Base-by-base conservation (phyloP, 2,113 vertebrate genomes). In the Axis porcinus region DNA sequence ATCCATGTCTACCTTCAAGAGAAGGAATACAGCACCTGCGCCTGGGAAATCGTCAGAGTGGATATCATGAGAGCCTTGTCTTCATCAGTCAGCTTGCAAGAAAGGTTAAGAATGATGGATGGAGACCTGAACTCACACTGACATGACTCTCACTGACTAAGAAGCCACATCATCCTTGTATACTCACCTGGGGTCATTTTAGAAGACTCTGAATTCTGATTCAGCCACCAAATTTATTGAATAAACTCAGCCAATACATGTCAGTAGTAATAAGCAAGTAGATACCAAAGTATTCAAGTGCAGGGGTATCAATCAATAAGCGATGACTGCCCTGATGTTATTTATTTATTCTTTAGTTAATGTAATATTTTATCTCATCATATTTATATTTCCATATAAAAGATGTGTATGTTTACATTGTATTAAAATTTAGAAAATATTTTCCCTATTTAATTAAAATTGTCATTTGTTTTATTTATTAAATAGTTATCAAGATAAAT, bases 1-100 rank as follows among this genome's bases (percentile, higher is more conserved):
- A 54, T 87, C 27, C 36, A 1, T 7, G 17, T 78, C 28, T 87
- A 54, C 27, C 79, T 89, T 16, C 6, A 67, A 13, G 17, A 70
- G 45, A 93, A 97, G 89, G 55, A 81, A 9, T 43, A 96, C 40
- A 89, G 91, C 25, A 30, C 16, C 28, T 79, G 84, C 40, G 81
- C 87, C 58, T 97, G 91, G 92, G 88, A 94, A 27, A 15, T 58
- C 3, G 58, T 87, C 67, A 30, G 64, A 16, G 9, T 60, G 23
- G 87, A 92, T 36, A 33, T 87, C 43, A 10, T 5, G 52, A 82
- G 55, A 79, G 12, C 52, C 36, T 87, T 89, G 11, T 86, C 70
- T n/a, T 92, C 5, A 8, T 12, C 23, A 23, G 5, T 0, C 3
- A 50, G 8, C 43, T 54, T 78, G 36, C 43, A 91, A 28, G 58